These are phyloP conservation scores for Lophura nycthemera DNA, from an alignment of 2,113 vertebrate genomes.

Conservation along the genomic window DNA sequence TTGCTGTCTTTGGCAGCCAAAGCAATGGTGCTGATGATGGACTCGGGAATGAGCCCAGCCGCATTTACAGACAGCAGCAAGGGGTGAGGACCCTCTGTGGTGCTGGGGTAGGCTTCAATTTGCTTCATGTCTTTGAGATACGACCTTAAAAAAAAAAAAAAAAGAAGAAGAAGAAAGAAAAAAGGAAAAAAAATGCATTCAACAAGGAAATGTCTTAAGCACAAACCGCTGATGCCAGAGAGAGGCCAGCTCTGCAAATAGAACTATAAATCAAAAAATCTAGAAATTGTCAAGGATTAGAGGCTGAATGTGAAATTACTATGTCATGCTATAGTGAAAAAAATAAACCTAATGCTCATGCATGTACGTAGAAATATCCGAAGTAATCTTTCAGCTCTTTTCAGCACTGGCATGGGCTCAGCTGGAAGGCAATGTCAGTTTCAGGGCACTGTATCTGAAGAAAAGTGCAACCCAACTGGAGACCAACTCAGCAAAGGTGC, in stretches of 20 bases:
- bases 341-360: neutral
- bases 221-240: neutral
- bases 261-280: neutral
- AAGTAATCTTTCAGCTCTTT: neutral
- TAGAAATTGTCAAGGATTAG: neutral
- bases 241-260: neutral
- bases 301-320: neutral
- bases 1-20: neutral
- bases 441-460: neutral
- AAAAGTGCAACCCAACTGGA: neutral
- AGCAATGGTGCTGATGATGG: accelerated
- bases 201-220: neutral
- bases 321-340: neutral
- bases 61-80: neutral
- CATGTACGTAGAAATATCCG: neutral
- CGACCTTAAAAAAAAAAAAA: neutral
- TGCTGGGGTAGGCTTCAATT: neutral
- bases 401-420: neutral
- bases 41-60: neutral
- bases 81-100: neutral
- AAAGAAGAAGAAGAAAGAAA: neutral
- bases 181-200: neutral
- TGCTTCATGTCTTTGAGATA: neutral
- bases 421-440: neutral
- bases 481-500: neutral